Evolutionary conservation across 2,888 invertebrate species (phyloP), one percentile per base, ranked within the genome.

Genomic region (Synanthedon andrenaeformis): DNA sequence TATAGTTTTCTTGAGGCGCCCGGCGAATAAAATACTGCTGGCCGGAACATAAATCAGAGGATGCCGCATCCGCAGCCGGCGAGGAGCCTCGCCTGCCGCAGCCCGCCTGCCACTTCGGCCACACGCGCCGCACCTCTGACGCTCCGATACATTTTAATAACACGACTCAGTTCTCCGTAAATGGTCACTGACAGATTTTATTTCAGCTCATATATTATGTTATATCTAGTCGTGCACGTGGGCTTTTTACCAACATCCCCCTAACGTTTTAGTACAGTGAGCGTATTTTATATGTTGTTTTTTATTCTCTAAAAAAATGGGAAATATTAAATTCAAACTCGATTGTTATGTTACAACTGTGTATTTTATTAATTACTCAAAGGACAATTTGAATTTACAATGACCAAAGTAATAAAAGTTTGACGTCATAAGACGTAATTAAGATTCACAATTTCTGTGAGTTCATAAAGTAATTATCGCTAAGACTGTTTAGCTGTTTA

Each of bases 1-100:
- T 87, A 86, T 86, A 87, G 87, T 82, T 84, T 83, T 79, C 79
- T 86, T 87, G 85, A 86, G 86, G 84, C 86, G 84, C 84, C 84
- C 82, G 80, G 69, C 78, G 85, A 79, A 87, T 87, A 86, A 86
- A 86, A 87, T 87, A 87, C 83, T 82, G 83, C 82, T 82, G 84
- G 74, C 72, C 70, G 70, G 77, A 72, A 69, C 77, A 86, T 87
- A 87, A 87, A 87, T 87, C 87, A 87, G 82, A 74, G 74, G 69
- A 76, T 70, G 78, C 76, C 82, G 75, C 72, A 73, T 77, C 64
- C 75, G 74, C 82, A 82, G 81, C 82, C 82, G 83, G 82, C 81
- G 77, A 73, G 69, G 66, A 70, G 80, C 65, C 79, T 76, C 74
- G 72, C 50, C 60, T 56, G 78, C 64, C 74, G 74, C 82, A 81